Percentiles rank a stretch among this genome's conserved stretches.
Conservation (phyloP, 2,888 invertebrate genomes). For the Coenonympha arcania region DNA sequence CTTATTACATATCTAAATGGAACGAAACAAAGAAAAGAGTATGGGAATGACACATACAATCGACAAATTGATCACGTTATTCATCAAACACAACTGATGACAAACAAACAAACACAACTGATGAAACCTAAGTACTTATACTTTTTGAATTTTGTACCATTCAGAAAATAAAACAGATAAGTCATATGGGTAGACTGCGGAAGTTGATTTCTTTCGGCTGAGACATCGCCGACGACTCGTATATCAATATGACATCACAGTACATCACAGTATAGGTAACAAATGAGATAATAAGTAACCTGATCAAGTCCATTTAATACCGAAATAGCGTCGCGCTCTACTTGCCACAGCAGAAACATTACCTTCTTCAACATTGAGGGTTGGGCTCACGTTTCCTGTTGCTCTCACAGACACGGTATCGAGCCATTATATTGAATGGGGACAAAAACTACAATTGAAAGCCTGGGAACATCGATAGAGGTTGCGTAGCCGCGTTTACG, state of each 20-base stretch:
- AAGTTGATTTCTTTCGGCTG: too few species aligned
- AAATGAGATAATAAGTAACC: constrained; percentile 6
- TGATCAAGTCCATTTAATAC: background rate
- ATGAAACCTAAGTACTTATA: too few species aligned
- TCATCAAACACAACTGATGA: too few species aligned
- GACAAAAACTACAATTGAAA: constrained; percentile 58
- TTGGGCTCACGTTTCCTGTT: constrained; percentile 79
- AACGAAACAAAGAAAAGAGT: too few species aligned
- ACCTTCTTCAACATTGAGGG: constrained; percentile 81
- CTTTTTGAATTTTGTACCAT: too few species aligned
- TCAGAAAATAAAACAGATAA: too few species aligned
- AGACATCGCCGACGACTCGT: too few species aligned
- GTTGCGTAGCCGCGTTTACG: constrained; percentile 32
- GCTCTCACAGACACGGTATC: constrained; percentile 77
- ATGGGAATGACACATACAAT: too few species aligned
- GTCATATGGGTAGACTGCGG: too few species aligned
- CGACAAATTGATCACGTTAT: too few species aligned
- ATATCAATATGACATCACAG: background rate
- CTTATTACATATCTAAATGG: too few species aligned
- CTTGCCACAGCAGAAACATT: constrained; percentile 75
- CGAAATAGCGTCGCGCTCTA: constrained; percentile 47
- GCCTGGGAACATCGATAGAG: constrained; percentile 48
- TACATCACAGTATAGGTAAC: background rate
- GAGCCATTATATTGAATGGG: constrained; percentile 50
- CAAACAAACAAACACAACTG: too few species aligned